Evolutionary conservation across 1,140 invertebrate genomes (phyloP), one percentile per base, ranked within the genome.

Genomic region (Drosophila rhopaloa): DNA sequence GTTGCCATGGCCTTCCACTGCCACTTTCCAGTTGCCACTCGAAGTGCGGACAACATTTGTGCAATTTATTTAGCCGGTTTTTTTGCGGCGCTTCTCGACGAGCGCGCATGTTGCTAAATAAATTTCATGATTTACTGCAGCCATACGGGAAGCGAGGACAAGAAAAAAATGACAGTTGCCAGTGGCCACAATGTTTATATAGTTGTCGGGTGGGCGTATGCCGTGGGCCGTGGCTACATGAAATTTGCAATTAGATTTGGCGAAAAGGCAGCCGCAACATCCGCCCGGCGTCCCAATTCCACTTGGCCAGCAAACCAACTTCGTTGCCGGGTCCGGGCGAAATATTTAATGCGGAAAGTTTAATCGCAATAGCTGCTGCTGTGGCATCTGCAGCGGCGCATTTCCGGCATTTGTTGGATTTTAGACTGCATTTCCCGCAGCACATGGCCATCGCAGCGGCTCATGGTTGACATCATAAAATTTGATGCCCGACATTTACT

Each of bases 171-270:
- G 40, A 43, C 47, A 56, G 41, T 72, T 57, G 48, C 67, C 76
- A 62, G 73, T 76, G 61, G 77, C 62, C 78, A 77, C 78, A 84
- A 70, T 86, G 82, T 86, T 62, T 70, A 76, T 76, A 60, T 57
- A 81, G 57, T 76, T 68, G 68, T 65, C 56, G 51, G 62, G 78
- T 58, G 71, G 68, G n/a, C 61, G 63, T 60, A 41, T 16, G 40
- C 24, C 47, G 24, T 50, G 48, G 47, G 70, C 78, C 76, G 63
- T 55, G 48, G 79, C 66, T 68, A 88, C 77, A 89, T 89, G 82
- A 88, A 88, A 84, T 88, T 88, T 81, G 83, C 83, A 88, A 88
- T 88, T 88, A 88, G 80, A 89, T 88, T 89, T 89, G 73, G 79
- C 66, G 46, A 68, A 88, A 82, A 88, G 78, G 71, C 66, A 76